Base-by-base conservation (phyloP, 2,113 vertebrate species). In the Clinocottus analis region DNA sequence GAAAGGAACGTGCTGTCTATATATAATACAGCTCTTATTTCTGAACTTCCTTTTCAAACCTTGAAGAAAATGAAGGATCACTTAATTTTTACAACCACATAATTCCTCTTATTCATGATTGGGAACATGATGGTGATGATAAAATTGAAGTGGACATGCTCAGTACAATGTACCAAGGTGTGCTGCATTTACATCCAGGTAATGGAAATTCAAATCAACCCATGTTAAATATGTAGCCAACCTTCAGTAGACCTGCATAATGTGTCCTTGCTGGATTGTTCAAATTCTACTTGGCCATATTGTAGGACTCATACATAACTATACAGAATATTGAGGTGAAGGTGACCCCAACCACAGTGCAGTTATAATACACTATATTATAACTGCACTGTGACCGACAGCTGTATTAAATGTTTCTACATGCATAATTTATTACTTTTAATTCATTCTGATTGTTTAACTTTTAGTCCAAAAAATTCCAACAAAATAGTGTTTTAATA, bases 231-330 rank as follows among this genome's bases (percentile, higher is more conserved):
- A 45, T 39, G 49, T 60, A 23, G 64, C 21, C n/a, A 80, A 72
- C 73, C 76, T 83, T 80, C 72, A 11, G 41, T 14, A 66, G 39
- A 74, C 65, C 49, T 65, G 82, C 58, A 79, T 77, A 72, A 69
- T 64, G 39, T 80, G 55, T 84, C 60, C 56, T 33, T 25, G 62
- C 68, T 29, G 33, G 60, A 59, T 51, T 58, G 55, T 84, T 83
- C 51, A 55, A 58, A 81, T 76, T 85, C 60, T 47, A 55, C 59
- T n/a, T 27, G 59, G 45, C 49, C 47, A 17, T 41, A 31, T 39
- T 19, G 21, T 59, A 56, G 17, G 53, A 86, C 41, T 84, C 82
- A 78, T 82, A 83, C 87, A 86, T 82, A 77, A 86, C 23, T 29
- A 41, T 31, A 31, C 10, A 75, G 67, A 66, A 70, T 33, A 59